A percentile compares a stretch with the other conserved stretches of the same genome.
Conservation (phyloP, 2,888 invertebrate genomes). For the Caradrina kadenii region DNA sequence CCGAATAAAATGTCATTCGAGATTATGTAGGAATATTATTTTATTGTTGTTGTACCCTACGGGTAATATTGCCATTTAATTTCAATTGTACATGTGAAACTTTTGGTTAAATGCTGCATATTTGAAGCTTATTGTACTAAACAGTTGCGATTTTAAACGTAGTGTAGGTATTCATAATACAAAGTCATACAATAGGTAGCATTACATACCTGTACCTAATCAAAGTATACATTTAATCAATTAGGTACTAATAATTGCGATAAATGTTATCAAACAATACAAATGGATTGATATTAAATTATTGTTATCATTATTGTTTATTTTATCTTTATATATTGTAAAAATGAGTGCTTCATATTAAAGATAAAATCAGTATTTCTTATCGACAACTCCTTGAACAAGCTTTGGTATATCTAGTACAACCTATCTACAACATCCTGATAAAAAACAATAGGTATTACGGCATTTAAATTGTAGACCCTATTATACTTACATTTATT, state of each 20-base stretch:
- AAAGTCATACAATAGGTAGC: constrained; percentile 63
- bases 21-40: constrained; percentile 74
- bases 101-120: constrained; percentile 38
- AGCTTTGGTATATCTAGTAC: constrained; percentile 59
- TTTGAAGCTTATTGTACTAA: constrained; percentile 32
- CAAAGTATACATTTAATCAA: constrained; percentile 74
- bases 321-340: constrained; percentile 85
- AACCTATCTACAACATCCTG: constrained; percentile 75
- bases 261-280: constrained; percentile 88
- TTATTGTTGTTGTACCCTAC: constrained; percentile 74
- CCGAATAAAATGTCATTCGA: constrained; percentile 81
- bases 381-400: constrained; percentile 68
- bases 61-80: constrained; percentile 79
- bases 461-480: constrained; percentile 9
- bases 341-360: constrained; percentile 81
- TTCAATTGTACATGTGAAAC: constrained; percentile 70
- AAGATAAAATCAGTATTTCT: constrained; percentile 85
- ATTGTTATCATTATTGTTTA: constrained; percentile 86
- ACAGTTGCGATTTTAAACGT: constrained; percentile 24
- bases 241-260: constrained; percentile 80
- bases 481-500: not conserved
- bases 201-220: constrained; percentile 69
- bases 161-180: constrained; percentile 4
- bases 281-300: constrained; percentile 85
- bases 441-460: constrained; percentile 32